Conservation (phyloP, 2,888 invertebrate species). For the Phlogophora meticulosa region DNA sequence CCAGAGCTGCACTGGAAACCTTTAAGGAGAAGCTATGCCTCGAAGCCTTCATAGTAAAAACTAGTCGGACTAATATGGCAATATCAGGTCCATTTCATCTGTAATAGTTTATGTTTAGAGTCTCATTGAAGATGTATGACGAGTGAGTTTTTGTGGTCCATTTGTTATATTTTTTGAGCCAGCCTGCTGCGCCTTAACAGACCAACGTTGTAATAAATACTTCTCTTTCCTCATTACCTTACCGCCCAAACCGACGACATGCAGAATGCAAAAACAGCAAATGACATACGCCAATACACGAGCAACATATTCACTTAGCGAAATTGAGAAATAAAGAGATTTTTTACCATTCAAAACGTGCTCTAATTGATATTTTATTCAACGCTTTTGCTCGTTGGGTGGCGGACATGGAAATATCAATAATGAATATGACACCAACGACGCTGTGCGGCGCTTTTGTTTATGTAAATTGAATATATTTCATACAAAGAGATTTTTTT, state of each 20-base stretch:
- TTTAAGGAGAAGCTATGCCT: slow-evolving; percentile 77
- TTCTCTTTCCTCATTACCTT: slow-evolving; percentile 87
- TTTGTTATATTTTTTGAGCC: slow-evolving; percentile 45
- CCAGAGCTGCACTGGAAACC: slow-evolving; percentile 68
- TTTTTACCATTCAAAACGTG: slow-evolving; percentile 83
- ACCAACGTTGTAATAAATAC: slow-evolving; percentile 83
- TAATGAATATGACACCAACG: slow-evolving; percentile 83
- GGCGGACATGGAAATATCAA: slow-evolving; percentile 85
- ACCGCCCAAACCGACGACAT: slow-evolving; percentile 87
- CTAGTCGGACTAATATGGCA: slow-evolving; percentile 54
- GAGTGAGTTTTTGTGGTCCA: slow-evolving; percentile 35
- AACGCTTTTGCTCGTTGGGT: slow-evolving; percentile 87
- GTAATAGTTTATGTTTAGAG: slow-evolving; percentile 59
- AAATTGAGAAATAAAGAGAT: slow-evolving; percentile 89
- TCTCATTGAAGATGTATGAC: slow-evolving; percentile 44
- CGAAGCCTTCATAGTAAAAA: slow-evolving; percentile 50
- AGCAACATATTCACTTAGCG: slow-evolving; percentile 84
- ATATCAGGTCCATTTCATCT: slow-evolving; percentile 57
- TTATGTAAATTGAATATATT: slow-evolving; percentile 76
- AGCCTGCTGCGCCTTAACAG: slow-evolving; percentile 71
- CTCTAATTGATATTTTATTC: slow-evolving; percentile 90
- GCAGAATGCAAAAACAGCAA: slow-evolving; percentile 85
- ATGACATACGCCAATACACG: slow-evolving; percentile 86
- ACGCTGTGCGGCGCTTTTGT: slow-evolving; percentile 74
- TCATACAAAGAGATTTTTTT: slow-evolving; percentile 64